Conservation (phyloP, 2,797 vertebrate genomes). For the Acestrorhynchus altus region DNA sequence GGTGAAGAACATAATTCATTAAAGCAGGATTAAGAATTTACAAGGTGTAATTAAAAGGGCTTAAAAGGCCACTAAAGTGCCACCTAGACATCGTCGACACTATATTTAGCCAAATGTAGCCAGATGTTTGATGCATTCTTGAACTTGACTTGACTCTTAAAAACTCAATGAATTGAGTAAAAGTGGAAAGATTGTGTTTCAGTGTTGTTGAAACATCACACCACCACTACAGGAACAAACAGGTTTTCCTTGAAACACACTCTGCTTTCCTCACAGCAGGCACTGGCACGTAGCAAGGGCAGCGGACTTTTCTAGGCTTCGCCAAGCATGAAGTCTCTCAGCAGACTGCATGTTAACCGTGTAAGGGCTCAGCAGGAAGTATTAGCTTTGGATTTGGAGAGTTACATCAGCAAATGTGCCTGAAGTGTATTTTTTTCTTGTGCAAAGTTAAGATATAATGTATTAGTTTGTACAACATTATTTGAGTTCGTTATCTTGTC, state of each 20-base stretch:
- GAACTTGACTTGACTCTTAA: background rate
- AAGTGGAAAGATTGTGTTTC: constrained; percentile 1
- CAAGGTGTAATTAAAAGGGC: constrained; percentile 21
- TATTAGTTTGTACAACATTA: background rate
- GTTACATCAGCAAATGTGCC: constrained; percentile 8
- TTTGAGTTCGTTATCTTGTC: background rate
- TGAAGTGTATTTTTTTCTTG: background rate
- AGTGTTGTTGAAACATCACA: constrained; percentile 6
- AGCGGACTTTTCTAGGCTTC: constrained; percentile 24
- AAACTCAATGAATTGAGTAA: background rate
- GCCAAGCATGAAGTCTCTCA: constrained; percentile 13
- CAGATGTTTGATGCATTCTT: constrained; percentile 9
- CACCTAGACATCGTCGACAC: background rate
- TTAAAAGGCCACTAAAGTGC: background rate
- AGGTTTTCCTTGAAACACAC: constrained; percentile 18
- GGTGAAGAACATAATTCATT: constrained; percentile 18
- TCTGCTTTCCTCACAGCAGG: constrained; percentile 9
- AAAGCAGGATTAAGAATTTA: constrained; percentile 14
- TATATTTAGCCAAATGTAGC: background rate
- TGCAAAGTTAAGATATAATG: background rate
- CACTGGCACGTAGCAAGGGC: constrained; percentile 11
- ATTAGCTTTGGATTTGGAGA: background rate
- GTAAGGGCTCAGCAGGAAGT: constrained; percentile 14
- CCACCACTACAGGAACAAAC: background rate
- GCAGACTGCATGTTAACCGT: constrained; percentile 4